Percentiles rank a stretch among this genome's conserved stretches.
phyloP scores from a whole-genome alignment of 2,888 invertebrate species.

The Eupeodes latifasciatus region DNA sequence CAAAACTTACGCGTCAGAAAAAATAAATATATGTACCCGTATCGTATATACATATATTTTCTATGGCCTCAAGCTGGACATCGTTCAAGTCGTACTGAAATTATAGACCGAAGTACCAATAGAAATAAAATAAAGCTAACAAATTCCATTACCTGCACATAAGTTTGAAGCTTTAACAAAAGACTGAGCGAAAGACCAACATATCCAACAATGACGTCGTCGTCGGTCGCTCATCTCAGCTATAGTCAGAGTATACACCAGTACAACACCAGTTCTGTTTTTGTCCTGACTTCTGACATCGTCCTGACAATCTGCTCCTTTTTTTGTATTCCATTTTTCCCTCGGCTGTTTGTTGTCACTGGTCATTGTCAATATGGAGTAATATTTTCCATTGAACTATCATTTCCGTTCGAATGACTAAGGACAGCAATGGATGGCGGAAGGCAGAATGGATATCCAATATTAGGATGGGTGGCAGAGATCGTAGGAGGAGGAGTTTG shows the following conservation, averaged over 20 bases:
- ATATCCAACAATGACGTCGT: conserved; percentile 4
- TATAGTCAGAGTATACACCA: background rate
- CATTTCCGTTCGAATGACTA: conserved; percentile 65
- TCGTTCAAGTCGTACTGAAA: conserved; percentile 15
- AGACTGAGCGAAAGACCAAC: conserved; percentile 13
- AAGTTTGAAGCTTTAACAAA: conserved; percentile 39
- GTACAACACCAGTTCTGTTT: conserved; percentile 21
- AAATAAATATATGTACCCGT: conserved; percentile 32
- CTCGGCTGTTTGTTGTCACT: conserved; percentile 57
- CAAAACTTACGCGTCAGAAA: conserved; percentile 49
- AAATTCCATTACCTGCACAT: conserved; percentile 55
- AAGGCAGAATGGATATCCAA: background rate
- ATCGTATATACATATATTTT: background rate
- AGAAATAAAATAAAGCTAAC: conserved; percentile 46
- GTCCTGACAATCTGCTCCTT: conserved; percentile 66
- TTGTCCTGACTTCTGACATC: conserved; percentile 41
- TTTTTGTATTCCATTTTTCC: conserved; percentile 38
- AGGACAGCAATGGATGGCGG: conserved; percentile 19
- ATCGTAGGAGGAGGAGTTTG: background rate
- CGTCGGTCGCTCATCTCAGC: conserved; percentile 4
- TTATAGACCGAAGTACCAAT: conserved; percentile 42
- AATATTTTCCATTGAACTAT: conserved; percentile 75
- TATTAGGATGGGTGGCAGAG: too few relatives aligned
- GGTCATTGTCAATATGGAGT: conserved; percentile 71
- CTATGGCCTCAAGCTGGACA: conserved; percentile 38